A percentile compares a stretch with the other conserved stretches of the same genome.
phyloP scores from a whole-genome alignment of 2,113 vertebrate genomes.

The Anhinga anhinga region DNA sequence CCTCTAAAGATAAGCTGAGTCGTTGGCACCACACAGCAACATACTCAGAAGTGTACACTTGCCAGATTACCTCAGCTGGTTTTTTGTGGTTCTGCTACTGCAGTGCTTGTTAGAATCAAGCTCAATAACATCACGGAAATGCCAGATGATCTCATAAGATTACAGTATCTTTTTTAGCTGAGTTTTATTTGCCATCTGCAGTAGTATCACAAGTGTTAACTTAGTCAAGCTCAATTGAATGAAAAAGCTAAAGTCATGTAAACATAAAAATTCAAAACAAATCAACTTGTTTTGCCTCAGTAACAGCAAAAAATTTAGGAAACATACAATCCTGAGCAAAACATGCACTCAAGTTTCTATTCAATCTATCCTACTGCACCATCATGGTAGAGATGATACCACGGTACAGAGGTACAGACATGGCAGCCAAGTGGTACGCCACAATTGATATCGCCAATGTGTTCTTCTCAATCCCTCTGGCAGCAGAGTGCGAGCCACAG shows the following conservation, averaged over 20 bases:
- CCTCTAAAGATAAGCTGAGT: not conserved
- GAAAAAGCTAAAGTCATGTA: not conserved
- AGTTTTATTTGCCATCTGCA: not conserved
- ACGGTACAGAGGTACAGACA: too few species aligned
- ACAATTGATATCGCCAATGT: too few species aligned
- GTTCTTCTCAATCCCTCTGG: too few species aligned
- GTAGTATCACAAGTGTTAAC: not conserved
- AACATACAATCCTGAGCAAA: not conserved
- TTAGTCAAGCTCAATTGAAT: not conserved
- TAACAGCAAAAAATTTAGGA: not conserved
- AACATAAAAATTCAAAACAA: not conserved
- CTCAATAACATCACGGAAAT: not conserved
- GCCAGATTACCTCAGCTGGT: not conserved
- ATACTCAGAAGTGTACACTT: not conserved
- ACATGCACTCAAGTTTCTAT: not conserved
- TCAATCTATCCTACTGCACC: not conserved
- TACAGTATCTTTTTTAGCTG: not conserved
- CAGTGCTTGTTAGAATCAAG: not conserved
- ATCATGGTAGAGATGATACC: too few species aligned
- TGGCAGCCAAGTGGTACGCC: too few species aligned
- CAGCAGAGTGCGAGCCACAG: too few species aligned
- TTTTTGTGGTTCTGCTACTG: not conserved
- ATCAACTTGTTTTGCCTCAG: not conserved
- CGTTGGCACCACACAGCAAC: not conserved
- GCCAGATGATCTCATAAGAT: not conserved